phyloP scores from a whole-genome alignment of 2,888 invertebrate species.

The Cactoblastis cactorum region DNA sequence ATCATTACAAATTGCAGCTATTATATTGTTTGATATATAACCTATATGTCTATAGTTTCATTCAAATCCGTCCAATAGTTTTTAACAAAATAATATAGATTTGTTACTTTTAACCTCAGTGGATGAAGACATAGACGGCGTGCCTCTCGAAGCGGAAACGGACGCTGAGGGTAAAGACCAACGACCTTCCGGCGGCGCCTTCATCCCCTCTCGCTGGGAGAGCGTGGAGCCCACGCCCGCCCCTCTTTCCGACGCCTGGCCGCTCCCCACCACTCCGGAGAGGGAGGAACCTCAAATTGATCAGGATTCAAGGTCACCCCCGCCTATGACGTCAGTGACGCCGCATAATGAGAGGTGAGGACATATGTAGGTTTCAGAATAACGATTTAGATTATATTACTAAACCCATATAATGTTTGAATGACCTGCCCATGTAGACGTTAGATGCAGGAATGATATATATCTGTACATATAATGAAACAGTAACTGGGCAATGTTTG shows the following conservation, averaged over 20 bases:
- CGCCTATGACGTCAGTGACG: background rate
- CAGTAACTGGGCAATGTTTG: no score
- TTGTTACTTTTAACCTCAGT: constrained; percentile 49
- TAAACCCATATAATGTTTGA: no score
- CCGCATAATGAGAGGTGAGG: constrained; percentile 14
- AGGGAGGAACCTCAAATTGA: constrained; percentile 64
- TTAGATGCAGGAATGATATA: no score
- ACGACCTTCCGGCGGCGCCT: constrained; percentile 79
- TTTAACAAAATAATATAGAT: no score
- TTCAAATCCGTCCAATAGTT: no score
- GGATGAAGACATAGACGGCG: constrained; percentile 87
- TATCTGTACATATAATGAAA: no score
- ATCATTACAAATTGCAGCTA: no score
- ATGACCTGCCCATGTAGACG: no score
- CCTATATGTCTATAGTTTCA: no score
- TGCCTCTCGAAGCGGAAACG: constrained; percentile 73
- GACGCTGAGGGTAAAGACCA: constrained; percentile 33
- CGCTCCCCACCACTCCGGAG: constrained; percentile 47
- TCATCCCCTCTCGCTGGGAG: constrained; percentile 98
- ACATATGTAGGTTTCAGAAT: no score
- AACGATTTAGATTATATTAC: no score
- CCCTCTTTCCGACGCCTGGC: constrained; percentile 30
- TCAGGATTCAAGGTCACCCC: constrained; percentile 21
- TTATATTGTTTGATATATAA: no score
- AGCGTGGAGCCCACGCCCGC: constrained; percentile 92